These are phyloP conservation scores for Drosophila prosaltans DNA, from an alignment of 1,140 invertebrate species.

Conservation along the genomic window DNA sequence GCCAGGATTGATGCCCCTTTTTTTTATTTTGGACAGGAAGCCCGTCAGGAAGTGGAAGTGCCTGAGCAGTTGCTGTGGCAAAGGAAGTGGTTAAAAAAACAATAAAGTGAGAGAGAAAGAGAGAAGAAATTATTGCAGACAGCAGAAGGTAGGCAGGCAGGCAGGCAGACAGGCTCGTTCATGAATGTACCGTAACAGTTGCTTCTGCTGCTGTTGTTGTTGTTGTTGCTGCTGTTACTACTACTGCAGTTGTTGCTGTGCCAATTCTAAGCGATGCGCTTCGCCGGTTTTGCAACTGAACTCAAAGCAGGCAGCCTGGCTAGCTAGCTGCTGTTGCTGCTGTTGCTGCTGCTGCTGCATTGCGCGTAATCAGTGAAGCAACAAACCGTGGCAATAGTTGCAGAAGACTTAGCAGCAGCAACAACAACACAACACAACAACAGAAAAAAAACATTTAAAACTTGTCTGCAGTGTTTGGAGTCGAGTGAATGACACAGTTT, in stretches of 20 bases:
- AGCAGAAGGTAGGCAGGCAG: slow-evolving; percentile 35
- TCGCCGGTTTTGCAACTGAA: slow-evolving; percentile 76
- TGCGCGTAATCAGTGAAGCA: slow-evolving; percentile 81
- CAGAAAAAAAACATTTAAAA: slow-evolving; percentile 43
- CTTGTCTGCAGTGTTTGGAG: slow-evolving; percentile 66
- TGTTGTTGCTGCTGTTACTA: slow-evolving; percentile 36
- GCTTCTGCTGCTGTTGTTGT: slow-evolving; percentile 43
- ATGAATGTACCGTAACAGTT: slow-evolving; percentile 71
- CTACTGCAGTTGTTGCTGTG: slow-evolving; percentile 61
- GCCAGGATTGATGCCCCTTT: slow-evolving; percentile 36
- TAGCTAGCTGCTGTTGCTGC: slow-evolving; percentile 27
- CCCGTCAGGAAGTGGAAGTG: slow-evolving; percentile 48
- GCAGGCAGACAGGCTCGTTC: slow-evolving; percentile 23
- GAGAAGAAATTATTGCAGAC: slow-evolving; percentile 40
- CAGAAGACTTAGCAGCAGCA: slow-evolving; percentile 52
- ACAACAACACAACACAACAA: slow-evolving; percentile 8
- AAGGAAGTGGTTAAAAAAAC: slow-evolving; percentile 78
- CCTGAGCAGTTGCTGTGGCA: slow-evolving; percentile 44
- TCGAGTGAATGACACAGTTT: slow-evolving; percentile 76
- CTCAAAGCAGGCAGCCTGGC: slow-evolving; percentile 14
- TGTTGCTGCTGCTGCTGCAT: slow-evolving; percentile 59
- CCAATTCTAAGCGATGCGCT: slow-evolving; percentile 80
- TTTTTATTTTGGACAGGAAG: slow-evolving; percentile 42
- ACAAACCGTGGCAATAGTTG: slow-evolving; percentile 73
- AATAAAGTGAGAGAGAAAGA: slow-evolving; percentile 29